phyloP scores from a whole-genome alignment of 2,888 invertebrate genomes.

The Flexamia atlantica region DNA sequence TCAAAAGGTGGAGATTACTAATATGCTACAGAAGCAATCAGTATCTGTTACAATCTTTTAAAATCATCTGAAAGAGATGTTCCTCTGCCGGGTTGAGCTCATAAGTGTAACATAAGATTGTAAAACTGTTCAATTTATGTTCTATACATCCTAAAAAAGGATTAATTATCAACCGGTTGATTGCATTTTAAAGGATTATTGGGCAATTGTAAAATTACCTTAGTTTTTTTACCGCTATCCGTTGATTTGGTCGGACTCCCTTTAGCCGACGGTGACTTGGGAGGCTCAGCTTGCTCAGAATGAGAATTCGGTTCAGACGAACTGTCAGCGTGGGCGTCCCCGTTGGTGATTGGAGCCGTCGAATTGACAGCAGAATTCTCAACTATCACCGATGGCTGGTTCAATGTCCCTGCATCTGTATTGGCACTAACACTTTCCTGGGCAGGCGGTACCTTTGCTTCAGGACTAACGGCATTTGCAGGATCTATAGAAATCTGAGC shows the following conservation, averaged over 20 bases:
- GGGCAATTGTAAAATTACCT: slow-evolving; percentile 48
- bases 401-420: background rate
- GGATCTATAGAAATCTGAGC: background rate
- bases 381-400: slow-evolving; percentile 24
- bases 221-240: slow-evolving; percentile 28
- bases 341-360: slow-evolving; percentile 13
- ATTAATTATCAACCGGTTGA: no score
- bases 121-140: no score
- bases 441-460: background rate
- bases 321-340: slow-evolving; percentile 15
- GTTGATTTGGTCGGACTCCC: slow-evolving; percentile 18
- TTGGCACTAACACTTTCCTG: slow-evolving; percentile 1
- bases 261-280: slow-evolving; percentile 42
- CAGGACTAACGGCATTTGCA: background rate
- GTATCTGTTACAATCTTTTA: no score
- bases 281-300: slow-evolving; percentile 17
- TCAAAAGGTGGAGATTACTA: no score
- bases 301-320: slow-evolving; percentile 33
- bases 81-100: no score
- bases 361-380: slow-evolving; percentile 13
- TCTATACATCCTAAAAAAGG: no score
- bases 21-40: no score
- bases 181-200: no score
- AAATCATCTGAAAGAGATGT: no score
- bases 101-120: no score